Evolutionary conservation across 2,113 vertebrate species (phyloP).

Genomic region (Geococcyx californianus): DNA sequence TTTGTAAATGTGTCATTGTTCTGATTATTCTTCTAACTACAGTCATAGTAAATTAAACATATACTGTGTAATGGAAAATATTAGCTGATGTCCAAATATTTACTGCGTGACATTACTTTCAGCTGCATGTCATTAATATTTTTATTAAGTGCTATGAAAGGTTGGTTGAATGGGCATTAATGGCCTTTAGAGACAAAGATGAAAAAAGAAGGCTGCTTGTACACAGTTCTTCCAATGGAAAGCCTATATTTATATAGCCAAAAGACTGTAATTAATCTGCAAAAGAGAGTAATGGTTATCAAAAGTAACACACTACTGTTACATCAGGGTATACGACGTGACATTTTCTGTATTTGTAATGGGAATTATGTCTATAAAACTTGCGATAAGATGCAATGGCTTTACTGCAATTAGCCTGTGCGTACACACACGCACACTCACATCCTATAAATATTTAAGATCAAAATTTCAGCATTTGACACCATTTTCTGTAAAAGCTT

Average conservation of each 20-base stretch:
- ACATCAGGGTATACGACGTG: neutral
- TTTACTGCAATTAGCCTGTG: neutral
- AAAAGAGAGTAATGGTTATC: neutral
- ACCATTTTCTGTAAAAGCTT: neutral
- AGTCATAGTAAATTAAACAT: constrained; percentile 48
- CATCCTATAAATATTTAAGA: neutral
- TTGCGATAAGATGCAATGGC: neutral
- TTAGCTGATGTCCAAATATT: neutral
- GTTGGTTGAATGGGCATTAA: neutral
- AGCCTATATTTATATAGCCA: neutral
- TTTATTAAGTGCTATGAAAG: neutral
- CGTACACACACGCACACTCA: neutral
- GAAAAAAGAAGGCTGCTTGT: neutral
- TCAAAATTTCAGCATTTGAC: neutral
- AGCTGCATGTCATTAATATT: constrained; percentile 5
- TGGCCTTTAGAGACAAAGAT: neutral
- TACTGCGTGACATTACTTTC: constrained; percentile 2
- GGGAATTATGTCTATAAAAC: neutral
- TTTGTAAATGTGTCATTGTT: constrained; percentile 43
- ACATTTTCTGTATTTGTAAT: neutral
- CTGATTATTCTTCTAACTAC: constrained; percentile 18
- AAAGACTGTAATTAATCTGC: neutral
- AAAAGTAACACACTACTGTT: neutral
- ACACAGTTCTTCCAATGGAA: neutral
- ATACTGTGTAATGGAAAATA: neutral